Percentiles rank a stretch among this genome's conserved stretches.
These are phyloP conservation scores for Scaptomyza cyrtandrae DNA, from an alignment of 2,888 invertebrate genomes.

Conservation along the genomic window DNA sequence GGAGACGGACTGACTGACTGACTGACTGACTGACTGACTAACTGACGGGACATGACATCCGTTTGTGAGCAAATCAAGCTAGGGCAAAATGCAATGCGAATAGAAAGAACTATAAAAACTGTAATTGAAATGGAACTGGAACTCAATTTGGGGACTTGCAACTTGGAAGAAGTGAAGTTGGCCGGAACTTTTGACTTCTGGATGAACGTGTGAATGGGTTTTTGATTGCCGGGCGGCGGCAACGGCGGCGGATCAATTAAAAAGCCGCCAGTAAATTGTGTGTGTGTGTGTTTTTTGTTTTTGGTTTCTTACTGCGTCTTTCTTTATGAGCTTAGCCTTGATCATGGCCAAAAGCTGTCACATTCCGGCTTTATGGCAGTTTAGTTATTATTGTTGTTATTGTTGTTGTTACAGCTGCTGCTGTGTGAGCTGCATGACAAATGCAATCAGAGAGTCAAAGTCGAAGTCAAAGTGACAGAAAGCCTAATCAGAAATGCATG, in stretches of 20 bases:
- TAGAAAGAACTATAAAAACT: conserved; percentile 7
- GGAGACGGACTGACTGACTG: conserved; percentile 21
- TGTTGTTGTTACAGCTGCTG: conserved; percentile 18
- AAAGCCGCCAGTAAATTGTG: conserved; percentile 29
- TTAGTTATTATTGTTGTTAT: conserved; percentile 26
- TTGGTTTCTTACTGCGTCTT: neutral
- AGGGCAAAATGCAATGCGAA: conserved; percentile 14
- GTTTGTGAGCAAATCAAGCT: conserved; percentile 56
- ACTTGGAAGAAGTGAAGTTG: conserved; percentile 11
- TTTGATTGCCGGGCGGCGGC: conserved; percentile 68
- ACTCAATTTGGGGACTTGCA: neutral
- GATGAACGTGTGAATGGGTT: conserved; percentile 70
- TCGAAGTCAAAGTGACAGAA: neutral
- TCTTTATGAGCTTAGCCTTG: conserved; percentile 59
- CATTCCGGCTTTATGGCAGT: conserved; percentile 51
- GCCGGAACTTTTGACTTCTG: conserved; percentile 43
- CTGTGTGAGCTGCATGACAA: conserved; percentile 56
- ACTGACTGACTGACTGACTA: conserved; percentile 12
- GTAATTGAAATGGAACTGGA: conserved; percentile 8
- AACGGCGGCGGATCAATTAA: conserved; percentile 56
- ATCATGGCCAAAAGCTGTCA: conserved; percentile 56
- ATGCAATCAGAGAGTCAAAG: conserved; percentile 43
- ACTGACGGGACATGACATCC: conserved; percentile 52
- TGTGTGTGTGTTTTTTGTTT: conserved; percentile 42
- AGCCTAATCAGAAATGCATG: conserved; percentile 53